A percentile compares a stretch with the other conserved stretches of the same genome.
Evolutionary conservation across 2,888 invertebrate genomes (phyloP).

Genomic region (Limnephilus auricula): DNA sequence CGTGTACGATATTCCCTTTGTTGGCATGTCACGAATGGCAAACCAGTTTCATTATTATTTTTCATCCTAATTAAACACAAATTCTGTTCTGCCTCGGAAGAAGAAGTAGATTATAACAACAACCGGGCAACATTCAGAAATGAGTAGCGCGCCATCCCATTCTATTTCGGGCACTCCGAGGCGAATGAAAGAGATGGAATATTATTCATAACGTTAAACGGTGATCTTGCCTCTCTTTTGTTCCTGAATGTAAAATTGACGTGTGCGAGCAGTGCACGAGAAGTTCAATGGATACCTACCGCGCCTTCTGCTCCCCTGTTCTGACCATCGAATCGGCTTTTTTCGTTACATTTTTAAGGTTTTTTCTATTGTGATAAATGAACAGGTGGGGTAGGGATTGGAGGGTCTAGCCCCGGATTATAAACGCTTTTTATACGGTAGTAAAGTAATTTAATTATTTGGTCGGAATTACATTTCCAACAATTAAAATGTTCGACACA

Average conservation of each 20-base stretch:
- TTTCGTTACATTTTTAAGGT: slow-evolving; percentile 46
- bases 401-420: slow-evolving; percentile 20
- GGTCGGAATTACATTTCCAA: not conserved
- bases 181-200: slow-evolving; percentile 39
- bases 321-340: slow-evolving; percentile 56
- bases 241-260: not conserved
- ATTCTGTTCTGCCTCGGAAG: slow-evolving; percentile 46
- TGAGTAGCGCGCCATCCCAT: not conserved
- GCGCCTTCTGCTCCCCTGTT: slow-evolving; percentile 55
- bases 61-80: slow-evolving; percentile 50
- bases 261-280: slow-evolving; percentile 51
- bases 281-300: slow-evolving; percentile 59
- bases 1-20: not conserved
- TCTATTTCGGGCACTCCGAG: not conserved
- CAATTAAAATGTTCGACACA: not conserved
- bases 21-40: slow-evolving; percentile 2
- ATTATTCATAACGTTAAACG: slow-evolving; percentile 18
- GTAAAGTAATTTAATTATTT: slow-evolving; percentile 52
- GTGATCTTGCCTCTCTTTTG: slow-evolving; percentile 47
- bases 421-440: slow-evolving; percentile 36
- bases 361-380: slow-evolving; percentile 60
- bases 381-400: slow-evolving; percentile 57
- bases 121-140: slow-evolving; percentile 13
- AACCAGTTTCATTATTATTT: slow-evolving; percentile 5
- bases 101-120: slow-evolving; percentile 45